Percentiles rank a stretch among this genome's conserved stretches.
These are phyloP conservation scores for Drosophila parthenogenetica DNA, from an alignment of 2,888 invertebrate genomes.

Conservation along the genomic window DNA sequence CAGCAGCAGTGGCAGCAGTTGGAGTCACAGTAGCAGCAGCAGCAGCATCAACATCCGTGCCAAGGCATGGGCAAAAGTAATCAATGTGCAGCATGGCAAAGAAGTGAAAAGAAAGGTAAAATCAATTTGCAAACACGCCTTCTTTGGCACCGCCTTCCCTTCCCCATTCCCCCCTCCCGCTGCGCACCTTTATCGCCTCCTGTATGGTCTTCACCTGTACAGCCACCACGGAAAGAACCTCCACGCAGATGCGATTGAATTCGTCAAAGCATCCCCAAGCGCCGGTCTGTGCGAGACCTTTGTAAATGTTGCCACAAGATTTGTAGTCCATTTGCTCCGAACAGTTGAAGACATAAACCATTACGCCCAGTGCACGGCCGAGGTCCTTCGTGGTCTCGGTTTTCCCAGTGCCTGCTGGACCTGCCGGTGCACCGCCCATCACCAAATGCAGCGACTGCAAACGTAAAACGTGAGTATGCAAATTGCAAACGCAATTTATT, in stretches of 20 bases:
- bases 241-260: slow-evolving; percentile 98
- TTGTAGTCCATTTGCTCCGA: slow-evolving; percentile 99
- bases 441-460: slow-evolving; percentile 93
- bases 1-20: slow-evolving; percentile 20
- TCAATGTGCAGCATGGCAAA: slow-evolving; percentile 72
- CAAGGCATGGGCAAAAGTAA: slow-evolving; percentile 62
- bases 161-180: slow-evolving; percentile 12
- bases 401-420: slow-evolving; percentile 98
- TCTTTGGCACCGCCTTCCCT: not conserved
- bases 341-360: slow-evolving; percentile 99
- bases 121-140: slow-evolving; percentile 73
- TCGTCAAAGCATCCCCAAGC: slow-evolving; percentile 99
- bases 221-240: slow-evolving; percentile 97
- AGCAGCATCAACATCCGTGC: slow-evolving; percentile 23
- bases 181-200: slow-evolving; percentile 92
- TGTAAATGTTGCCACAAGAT: slow-evolving; percentile 98
- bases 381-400: slow-evolving; percentile 99
- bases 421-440: slow-evolving; percentile 98
- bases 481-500: slow-evolving; percentile 72
- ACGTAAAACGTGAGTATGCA: slow-evolving; percentile 58
- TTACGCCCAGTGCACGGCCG: slow-evolving; percentile 97
- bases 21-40: slow-evolving; percentile 26
- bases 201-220: slow-evolving; percentile 95
- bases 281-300: slow-evolving; percentile 96
- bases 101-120: slow-evolving; percentile 54